These are phyloP conservation scores for Drosophila ogumai DNA, from an alignment of 1,140 invertebrate genomes.

Conservation along the genomic window DNA sequence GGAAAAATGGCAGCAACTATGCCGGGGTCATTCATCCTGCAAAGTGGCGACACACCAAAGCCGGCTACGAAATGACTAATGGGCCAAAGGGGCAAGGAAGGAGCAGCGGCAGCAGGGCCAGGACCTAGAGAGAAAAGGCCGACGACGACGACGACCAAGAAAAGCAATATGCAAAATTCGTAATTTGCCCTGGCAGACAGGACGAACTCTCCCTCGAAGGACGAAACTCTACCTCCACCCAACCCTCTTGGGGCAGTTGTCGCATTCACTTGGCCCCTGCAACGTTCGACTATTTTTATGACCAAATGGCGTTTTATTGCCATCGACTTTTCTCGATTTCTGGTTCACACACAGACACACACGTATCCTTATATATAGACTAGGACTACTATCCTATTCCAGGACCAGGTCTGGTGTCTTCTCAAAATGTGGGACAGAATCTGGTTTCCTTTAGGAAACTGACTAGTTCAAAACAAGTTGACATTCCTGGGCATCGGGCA, in stretches of 20 bases:
- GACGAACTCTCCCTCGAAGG: constrained; percentile 16
- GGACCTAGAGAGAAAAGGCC: constrained; percentile 5
- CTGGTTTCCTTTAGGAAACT: constrained; percentile 19
- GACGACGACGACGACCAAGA: constrained; percentile 17
- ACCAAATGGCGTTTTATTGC: constrained; percentile 82
- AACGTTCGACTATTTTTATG: constrained; percentile 81
- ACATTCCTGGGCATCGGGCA: constrained; percentile 56
- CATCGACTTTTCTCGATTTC: constrained; percentile 58
- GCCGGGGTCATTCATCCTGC: constrained; percentile 79
- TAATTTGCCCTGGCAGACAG: constrained; percentile 79
- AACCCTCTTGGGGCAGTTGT: constrained; percentile 51
- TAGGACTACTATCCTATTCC: constrained; percentile 35
- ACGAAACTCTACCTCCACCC: neutral
- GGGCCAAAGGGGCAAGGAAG: constrained; percentile 43
- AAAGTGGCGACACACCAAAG: constrained; percentile 82
- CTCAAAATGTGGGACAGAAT: constrained; percentile 48
- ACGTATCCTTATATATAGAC: constrained; percentile 25
- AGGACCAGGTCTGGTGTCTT: constrained; percentile 2
- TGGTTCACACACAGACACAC: constrained; percentile 13
- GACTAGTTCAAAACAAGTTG: constrained; percentile 79
- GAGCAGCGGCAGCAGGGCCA: neutral
- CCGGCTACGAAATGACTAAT: constrained; percentile 74
- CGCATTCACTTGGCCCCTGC: constrained; percentile 56
- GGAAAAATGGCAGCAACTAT: constrained; percentile 48
- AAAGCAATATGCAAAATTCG: constrained; percentile 81